phyloP scores from a whole-genome alignment of 2,888 invertebrate species.

The Halictus quadricinctus region DNA sequence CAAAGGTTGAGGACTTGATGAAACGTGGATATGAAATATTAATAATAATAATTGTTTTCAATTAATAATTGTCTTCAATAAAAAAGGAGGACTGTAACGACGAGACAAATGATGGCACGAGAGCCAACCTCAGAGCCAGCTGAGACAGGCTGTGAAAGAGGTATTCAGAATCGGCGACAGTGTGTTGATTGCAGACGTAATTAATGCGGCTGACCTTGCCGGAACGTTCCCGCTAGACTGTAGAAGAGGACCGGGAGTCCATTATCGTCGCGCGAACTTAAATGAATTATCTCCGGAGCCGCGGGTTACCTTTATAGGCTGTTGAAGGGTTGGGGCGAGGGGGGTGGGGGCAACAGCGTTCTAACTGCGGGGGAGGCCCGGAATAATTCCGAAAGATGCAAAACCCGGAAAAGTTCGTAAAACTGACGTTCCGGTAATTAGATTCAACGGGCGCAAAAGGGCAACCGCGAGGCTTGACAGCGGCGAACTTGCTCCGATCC shows the following conservation, averaged over 20 bases:
- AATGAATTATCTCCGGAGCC: constrained; percentile 50
- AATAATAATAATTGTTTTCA: no score
- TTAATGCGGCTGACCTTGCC: constrained; percentile 12
- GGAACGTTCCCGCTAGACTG: constrained; percentile 23
- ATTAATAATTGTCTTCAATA: not conserved
- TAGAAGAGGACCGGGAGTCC: constrained; percentile 26
- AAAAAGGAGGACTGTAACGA: not conserved
- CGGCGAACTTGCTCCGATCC: constrained; percentile 62
- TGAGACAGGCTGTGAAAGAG: not conserved
- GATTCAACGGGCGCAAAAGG: constrained; percentile 65
- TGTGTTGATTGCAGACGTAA: not conserved
- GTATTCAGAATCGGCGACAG: not conserved
- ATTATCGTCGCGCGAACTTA: constrained; percentile 47
- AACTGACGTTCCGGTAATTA: constrained; percentile 68
- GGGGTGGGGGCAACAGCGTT: not conserved
- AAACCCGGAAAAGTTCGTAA: constrained; percentile 62
- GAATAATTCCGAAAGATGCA: constrained; percentile 59
- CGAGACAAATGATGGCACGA: not conserved
- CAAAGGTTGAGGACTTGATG: not conserved
- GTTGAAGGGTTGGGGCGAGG: constrained; percentile 4
- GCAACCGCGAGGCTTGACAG: constrained; percentile 49
- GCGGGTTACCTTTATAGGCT: constrained; percentile 37
- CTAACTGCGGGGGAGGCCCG: constrained; percentile 11
- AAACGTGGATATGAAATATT: not conserved
- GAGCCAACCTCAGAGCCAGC: not conserved